Percentiles rank a stretch among this genome's conserved stretches.
phyloP scores from a whole-genome alignment of 1,140 invertebrate genomes.

The Lucilia sericata region DNA sequence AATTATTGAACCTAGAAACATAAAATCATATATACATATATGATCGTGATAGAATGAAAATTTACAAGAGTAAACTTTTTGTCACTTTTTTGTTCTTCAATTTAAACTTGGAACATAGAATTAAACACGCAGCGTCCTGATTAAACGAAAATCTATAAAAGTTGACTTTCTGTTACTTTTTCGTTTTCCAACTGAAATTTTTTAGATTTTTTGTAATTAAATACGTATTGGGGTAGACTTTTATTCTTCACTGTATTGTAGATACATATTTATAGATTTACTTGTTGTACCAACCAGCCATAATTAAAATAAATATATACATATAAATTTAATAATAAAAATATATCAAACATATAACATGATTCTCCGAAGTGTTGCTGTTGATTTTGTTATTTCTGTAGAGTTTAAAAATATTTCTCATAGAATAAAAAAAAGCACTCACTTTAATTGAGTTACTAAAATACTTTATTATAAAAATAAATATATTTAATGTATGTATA shows the following conservation, averaged over 20 bases:
- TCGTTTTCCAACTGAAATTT: too few species aligned
- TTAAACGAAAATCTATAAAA: too few species aligned
- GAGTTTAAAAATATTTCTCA: neutral
- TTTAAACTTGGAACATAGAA: too few species aligned
- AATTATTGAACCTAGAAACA: too few species aligned
- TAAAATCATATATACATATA: too few species aligned
- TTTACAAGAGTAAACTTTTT: too few species aligned
- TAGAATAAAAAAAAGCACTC: neutral
- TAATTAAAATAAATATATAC: neutral
- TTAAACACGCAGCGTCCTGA: too few species aligned
- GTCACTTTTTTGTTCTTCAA: too few species aligned
- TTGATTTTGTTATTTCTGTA: neutral
- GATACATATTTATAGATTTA: neutral
- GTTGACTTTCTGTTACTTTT: too few species aligned
- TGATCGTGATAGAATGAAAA: too few species aligned
- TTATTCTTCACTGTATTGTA: neutral
- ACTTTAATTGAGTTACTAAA: slow-evolving; percentile 4
- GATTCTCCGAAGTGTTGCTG: neutral
- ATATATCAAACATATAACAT: neutral
- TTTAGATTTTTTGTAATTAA: too few species aligned
- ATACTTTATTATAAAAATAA: neutral
- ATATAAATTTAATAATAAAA: neutral
- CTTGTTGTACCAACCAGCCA: neutral
- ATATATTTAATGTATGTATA: neutral
- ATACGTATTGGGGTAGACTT: too few species aligned